Evolutionary conservation across 2,113 vertebrate species (phyloP).

Genomic region (Phalacrocorax carbo): DNA sequence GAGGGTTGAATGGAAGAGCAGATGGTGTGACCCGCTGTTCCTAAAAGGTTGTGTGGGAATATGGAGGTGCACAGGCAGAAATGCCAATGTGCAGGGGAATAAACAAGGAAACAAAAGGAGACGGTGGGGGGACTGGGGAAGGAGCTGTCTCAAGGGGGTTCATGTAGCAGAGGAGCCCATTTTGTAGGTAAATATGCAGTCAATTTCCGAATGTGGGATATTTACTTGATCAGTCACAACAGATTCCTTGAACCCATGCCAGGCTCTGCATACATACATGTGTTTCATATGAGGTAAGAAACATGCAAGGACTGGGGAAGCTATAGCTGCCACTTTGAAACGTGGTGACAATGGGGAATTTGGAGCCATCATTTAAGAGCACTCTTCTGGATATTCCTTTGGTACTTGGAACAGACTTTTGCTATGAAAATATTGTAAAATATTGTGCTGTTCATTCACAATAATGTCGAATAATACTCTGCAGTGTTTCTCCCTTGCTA

Average conservation of each 20-base stretch:
- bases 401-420: background rate
- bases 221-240: background rate
- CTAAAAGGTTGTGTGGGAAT: background rate
- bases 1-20: background rate
- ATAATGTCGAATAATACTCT: background rate
- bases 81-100: background rate
- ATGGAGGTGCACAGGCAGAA: background rate
- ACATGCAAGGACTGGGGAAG: accelerated
- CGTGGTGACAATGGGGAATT: accelerated
- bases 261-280: background rate
- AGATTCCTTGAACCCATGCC: background rate
- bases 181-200: background rate
- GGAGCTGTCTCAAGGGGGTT: background rate
- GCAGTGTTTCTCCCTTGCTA: background rate
- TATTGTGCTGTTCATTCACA: background rate
- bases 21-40: background rate
- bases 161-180: background rate
- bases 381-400: background rate
- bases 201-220: background rate
- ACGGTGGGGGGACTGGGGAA: background rate
- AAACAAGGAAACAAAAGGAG: background rate
- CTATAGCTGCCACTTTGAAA: background rate
- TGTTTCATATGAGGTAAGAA: background rate
- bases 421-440: constrained; percentile 12
- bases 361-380: background rate